Base-by-base conservation (phyloP, 2,888 invertebrate genomes). In the Pachydiplax longipennis region DNA sequence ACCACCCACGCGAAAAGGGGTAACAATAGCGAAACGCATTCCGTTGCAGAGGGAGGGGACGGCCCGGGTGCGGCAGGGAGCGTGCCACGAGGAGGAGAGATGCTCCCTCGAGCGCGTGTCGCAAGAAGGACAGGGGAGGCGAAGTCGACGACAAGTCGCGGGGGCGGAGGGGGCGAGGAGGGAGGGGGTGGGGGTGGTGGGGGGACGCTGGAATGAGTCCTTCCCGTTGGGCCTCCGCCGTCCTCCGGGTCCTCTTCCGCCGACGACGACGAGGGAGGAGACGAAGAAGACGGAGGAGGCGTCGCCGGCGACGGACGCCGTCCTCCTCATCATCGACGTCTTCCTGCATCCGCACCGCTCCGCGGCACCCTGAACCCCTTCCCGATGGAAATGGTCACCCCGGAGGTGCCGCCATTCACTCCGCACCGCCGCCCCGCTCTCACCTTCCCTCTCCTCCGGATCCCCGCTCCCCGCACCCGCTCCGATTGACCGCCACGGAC, bases 41-140 rank as follows among this genome's bases (percentile, higher is more conserved):
- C 58, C 65, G 61, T 87, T 87, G 65, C 87, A 87, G 87, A 87
- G 61, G 61, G 61, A 87, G 87, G 35, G 61, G 83, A 58, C 53
- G 53, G 83, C 83, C 83, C 83, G 83, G 83, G 83, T 58, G 87
- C 87, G 87, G 87, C 87, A 87, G 87, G 87, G 87, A 58, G 40
- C 87, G 87, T 87, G 87, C 87, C 58, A 87, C 87, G 83, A 83
- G 83, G 61, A 61, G 87, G 61, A 83, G 87, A 48, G 87, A 87
- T 87, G 87, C 87, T 61, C 61, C 58, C 37, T 25, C 58, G 87
- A 31, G 48, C 87, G 87, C 87, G 87, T 65, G 87, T 37, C 87
- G 87, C 31, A 35, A 61, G 37, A 58, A 87, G 87, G 65, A 61
- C 22, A 61, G 87, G 35, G 35, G 61, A 61, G 22, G 37, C 22